Base-by-base conservation (phyloP, 2,797 vertebrate genomes). In the Dryobates pubescens region DNA sequence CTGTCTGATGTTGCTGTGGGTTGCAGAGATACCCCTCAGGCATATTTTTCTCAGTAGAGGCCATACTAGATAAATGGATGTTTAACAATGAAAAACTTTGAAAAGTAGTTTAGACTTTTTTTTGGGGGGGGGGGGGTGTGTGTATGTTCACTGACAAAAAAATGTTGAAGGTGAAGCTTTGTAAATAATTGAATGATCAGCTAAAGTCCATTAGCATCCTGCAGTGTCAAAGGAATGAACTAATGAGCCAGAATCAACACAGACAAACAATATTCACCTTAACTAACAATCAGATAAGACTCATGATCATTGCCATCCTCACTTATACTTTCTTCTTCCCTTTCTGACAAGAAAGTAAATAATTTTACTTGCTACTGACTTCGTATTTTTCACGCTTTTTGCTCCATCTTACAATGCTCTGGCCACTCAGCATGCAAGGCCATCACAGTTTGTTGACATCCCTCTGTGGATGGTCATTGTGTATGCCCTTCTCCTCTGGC, bases 171-270 rank as follows among this genome's bases (percentile, higher is more conserved):
- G 61, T 65, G 45, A 91, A 90, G 82, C 77, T 29, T 69, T 94
- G 43, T 49, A 65, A 67, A 61, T 49, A 87, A 75, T 16, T 81
- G 34, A 94, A 87, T 83, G 29, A 76, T 76, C 24, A 80, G 76
- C 59, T 53, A 82, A 75, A 76, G 49, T 22, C 94, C 22, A 65
- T 58, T 41, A 29, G 58, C 38, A 32, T 90, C 96, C 91, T 85
- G 32, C 57, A 36, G 18, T 13, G 70, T 36, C 47, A 53, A 88
- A 49, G 17, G 45, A 88, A 86, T 26, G 5, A 76, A 68, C 27
- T 58, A 75, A 79, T 2, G 6, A 88, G 34, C 7, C 18, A 70
- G 81, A 92, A 91, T 64, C 81, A 76, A 41, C 89, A 78, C 51
- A 27, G 54, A 74, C 16, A 67, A 89, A 77, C 18, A 51, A 45